A percentile compares a stretch with the other conserved stretches of the same genome.
These are phyloP conservation scores for Barbus barbus DNA, from an alignment of 2,113 vertebrate species.

Conservation along the genomic window DNA sequence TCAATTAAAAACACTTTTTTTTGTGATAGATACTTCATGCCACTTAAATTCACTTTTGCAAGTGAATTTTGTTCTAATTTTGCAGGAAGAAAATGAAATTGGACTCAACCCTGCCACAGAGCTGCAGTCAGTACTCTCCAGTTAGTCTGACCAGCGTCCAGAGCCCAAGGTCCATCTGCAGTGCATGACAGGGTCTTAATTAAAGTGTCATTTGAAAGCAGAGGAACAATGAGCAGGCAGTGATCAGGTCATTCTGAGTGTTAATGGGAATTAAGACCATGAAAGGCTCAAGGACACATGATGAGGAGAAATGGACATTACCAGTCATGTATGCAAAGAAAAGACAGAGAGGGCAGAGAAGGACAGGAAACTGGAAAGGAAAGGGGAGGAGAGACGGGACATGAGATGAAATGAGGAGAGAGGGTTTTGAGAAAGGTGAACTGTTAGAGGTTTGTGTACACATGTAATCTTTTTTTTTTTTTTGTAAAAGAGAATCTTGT, in stretches of 20 bases:
- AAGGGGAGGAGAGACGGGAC: neutral
- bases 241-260: slow-evolving; percentile 10
- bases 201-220: slow-evolving; percentile 34
- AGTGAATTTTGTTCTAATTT: neutral
- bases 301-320: slow-evolving; percentile 30
- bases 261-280: slow-evolving; percentile 22
- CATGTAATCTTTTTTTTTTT: neutral
- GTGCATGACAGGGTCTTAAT: slow-evolving; percentile 42
- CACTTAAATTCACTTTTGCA: too few relatives aligned
- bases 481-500: neutral
- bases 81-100: neutral
- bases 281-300: slow-evolving; percentile 38
- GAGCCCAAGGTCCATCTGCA: slow-evolving; percentile 14
- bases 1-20: too few relatives aligned
- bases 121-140: neutral
- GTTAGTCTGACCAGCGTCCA: slow-evolving; percentile 7
- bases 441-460: neutral
- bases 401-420: neutral
- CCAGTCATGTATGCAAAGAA: slow-evolving; percentile 36
- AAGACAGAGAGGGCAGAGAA: neutral
- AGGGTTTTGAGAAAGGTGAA: neutral
- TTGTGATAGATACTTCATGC: too few relatives aligned
- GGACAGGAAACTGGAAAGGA: slow-evolving; percentile 11
- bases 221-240: slow-evolving; percentile 19
- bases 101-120: neutral